Percentiles rank a stretch among this genome's conserved stretches.
Evolutionary conservation across 1,140 invertebrate genomes (phyloP).

Genomic region (Dinoponera quadriceps): DNA sequence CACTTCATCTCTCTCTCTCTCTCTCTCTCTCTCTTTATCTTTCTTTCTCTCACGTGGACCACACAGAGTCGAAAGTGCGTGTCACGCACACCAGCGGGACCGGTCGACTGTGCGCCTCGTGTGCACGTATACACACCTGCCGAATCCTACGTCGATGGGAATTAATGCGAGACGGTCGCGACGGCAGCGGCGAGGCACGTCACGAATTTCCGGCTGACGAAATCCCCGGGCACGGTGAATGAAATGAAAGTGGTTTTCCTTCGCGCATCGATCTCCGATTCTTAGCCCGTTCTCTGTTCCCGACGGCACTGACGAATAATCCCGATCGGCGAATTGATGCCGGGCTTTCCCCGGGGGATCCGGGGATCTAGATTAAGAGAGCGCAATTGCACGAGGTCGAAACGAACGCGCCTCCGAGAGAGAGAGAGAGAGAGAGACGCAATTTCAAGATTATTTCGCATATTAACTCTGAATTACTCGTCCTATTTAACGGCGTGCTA

Average conservation of each 20-base stretch:
- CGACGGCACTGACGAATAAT: slow-evolving; percentile 36
- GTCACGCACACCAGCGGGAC: slow-evolving; percentile 28
- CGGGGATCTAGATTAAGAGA: not conserved
- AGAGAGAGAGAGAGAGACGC: slow-evolving; percentile 13
- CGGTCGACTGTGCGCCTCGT: not conserved
- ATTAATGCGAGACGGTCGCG: slow-evolving; percentile 52
- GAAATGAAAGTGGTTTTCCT: slow-evolving; percentile 67
- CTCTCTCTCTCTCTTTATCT: slow-evolving; percentile 62
- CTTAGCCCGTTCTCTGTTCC: not conserved
- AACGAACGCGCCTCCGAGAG: not conserved
- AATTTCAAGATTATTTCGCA: slow-evolving; percentile 26
- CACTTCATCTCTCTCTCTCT: slow-evolving; percentile 72
- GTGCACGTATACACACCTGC: not conserved
- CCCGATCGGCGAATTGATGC: slow-evolving; percentile 21
- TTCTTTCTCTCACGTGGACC: slow-evolving; percentile 39
- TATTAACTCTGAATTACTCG: slow-evolving; percentile 13
- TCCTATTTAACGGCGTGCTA: not conserved
- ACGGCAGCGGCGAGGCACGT: slow-evolving; percentile 18
- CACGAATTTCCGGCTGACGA: slow-evolving; percentile 55
- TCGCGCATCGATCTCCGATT: slow-evolving; percentile 22
- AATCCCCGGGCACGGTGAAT: slow-evolving; percentile 48
- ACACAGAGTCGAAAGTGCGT: slow-evolving; percentile 65
- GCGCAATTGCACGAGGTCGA: not conserved
- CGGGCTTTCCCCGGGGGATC: not conserved
- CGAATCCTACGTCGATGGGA: slow-evolving; percentile 46